phyloP scores from a whole-genome alignment of 2,797 vertebrate genomes.

The Chaetophractus vellerosus region DNA sequence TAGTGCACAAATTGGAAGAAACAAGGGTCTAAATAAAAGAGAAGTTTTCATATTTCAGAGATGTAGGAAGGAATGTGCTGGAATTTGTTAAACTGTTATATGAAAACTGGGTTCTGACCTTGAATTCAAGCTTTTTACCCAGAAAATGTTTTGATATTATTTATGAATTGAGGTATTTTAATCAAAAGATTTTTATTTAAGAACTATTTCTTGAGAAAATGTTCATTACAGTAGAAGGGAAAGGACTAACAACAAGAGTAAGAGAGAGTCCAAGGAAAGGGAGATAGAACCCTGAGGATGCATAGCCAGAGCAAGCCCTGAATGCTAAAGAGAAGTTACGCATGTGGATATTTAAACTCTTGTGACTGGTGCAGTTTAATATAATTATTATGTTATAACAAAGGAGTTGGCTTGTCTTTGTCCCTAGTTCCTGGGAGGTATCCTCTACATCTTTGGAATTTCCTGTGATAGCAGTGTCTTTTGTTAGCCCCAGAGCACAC shows the following conservation, averaged over 20 bases:
- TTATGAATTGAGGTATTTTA: slow-evolving; percentile 21
- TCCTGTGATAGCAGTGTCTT: too few relatives aligned
- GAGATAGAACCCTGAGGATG: not conserved
- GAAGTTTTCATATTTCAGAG: not conserved
- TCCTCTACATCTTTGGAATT: too few relatives aligned
- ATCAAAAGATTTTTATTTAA: not conserved
- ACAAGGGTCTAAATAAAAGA: not conserved
- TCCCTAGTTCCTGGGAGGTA: too few relatives aligned
- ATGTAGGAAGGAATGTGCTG: not conserved
- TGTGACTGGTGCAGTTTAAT: not conserved
- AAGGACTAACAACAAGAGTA: not conserved
- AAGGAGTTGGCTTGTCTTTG: too few relatives aligned
- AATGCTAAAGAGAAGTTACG: not conserved
- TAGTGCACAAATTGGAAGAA: not conserved
- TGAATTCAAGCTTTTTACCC: not conserved
- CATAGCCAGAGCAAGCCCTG: not conserved
- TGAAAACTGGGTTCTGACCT: not conserved
- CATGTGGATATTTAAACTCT: not conserved
- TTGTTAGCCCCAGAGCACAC: too few relatives aligned
- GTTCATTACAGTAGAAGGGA: not conserved
- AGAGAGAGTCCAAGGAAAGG: not conserved
- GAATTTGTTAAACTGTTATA: not conserved
- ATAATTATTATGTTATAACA: too few relatives aligned
- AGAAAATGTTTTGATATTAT: not conserved
- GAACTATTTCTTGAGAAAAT: not conserved